Base-by-base conservation (phyloP, 2,888 invertebrate genomes). In the Dryocosmus kuriphilus region DNA sequence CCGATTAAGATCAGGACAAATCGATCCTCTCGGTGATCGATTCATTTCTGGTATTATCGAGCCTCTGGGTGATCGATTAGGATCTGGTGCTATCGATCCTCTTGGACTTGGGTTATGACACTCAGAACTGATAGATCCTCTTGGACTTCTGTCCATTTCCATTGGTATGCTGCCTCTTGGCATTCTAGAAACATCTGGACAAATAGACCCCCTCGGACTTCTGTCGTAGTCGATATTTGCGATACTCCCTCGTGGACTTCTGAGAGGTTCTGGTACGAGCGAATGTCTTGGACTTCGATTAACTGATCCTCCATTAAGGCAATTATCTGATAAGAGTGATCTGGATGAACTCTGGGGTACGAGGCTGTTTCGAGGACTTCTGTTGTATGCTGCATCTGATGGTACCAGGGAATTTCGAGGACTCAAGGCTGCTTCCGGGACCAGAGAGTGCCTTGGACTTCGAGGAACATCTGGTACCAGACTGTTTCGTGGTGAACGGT, bases 361-460 rank as follows among this genome's bases (percentile, higher is more conserved):
- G 75, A 94, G 88, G 38, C 94, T 94, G 85, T 93, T 94, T 73
- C 94, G 92, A 0, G 94, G 94, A 85, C 94, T 93, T 89, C 94
- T 87, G 32, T 88, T 90, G 75, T 90, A 89, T 78, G 88, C 80
- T 81, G 87, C 41, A 65, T 95, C 95, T 46, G 94, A 94, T 27
- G 94, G 94, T 30, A 94, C 93, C 63, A 95, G 92, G 14, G 94
- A 94, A 85, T 94, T 94, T 77, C 95, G 92, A 0, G 94, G 93
- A 78, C 94, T 94, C 80, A 93, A 92, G 1, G 92, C 88, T 1
- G 92, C 92, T 0, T 92, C 93, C 8, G 94, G 94, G 0, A 93
- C 92, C 75, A 94, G 92, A 81, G 94, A 94, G 82, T 94, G 93
- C 78, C 94, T 91, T 0, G 94, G 94, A 87, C 93, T 94, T 75